phyloP scores from a whole-genome alignment of 2,797 vertebrate species.

The Picus viridis region DNA sequence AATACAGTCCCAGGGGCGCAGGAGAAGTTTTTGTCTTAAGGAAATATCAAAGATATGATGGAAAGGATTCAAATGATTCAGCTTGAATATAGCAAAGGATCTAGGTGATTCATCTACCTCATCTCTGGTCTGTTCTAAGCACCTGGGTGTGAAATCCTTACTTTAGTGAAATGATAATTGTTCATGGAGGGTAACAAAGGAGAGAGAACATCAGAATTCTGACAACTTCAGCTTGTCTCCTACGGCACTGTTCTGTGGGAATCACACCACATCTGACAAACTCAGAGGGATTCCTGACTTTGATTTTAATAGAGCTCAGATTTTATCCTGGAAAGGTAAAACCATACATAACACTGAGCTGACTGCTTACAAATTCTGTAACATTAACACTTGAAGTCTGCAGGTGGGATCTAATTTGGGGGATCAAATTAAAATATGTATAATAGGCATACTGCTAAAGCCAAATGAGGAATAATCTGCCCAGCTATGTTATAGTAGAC shows the following conservation, averaged over 20 bases:
- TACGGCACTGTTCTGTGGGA: background rate
- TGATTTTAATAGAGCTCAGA: background rate
- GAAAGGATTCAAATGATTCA: background rate
- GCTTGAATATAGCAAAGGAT: background rate
- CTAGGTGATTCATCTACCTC: background rate
- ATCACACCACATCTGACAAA: background rate
- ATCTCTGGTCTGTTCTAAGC: background rate
- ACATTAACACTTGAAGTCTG: background rate
- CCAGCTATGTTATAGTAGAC: background rate
- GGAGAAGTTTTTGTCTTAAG: background rate
- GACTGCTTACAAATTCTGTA: background rate
- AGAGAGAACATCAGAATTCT: background rate
- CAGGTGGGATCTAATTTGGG: background rate
- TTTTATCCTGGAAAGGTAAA: background rate
- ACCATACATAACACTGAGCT: background rate
- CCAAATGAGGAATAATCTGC: background rate
- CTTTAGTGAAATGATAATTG: background rate
- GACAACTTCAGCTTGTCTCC: background rate
- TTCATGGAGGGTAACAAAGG: background rate
- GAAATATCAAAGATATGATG: background rate
- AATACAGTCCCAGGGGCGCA: background rate
- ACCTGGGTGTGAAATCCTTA: background rate
- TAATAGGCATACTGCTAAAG: background rate
- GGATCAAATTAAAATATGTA: background rate
- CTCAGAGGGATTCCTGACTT: background rate